Conservation (phyloP, 2,888 invertebrate genomes). For the Eristalis intricaria region DNA sequence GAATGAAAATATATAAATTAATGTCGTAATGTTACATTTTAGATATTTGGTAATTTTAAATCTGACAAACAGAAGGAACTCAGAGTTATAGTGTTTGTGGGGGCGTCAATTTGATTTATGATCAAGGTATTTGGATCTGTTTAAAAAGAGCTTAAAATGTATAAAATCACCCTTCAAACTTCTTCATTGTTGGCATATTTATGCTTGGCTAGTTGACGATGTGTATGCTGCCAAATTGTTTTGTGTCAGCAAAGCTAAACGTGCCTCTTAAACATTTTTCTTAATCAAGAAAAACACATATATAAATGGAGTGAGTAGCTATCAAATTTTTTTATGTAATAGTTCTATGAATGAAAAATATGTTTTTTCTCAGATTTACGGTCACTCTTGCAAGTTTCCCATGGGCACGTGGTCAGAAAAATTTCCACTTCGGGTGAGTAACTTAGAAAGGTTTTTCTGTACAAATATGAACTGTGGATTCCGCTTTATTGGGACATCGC, state of each 20-base stretch:
- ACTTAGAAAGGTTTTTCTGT: too few species aligned
- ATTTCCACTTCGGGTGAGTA: too few species aligned
- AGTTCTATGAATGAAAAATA: neutral
- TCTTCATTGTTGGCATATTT: neutral
- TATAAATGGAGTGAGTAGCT: neutral
- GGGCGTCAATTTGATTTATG: constrained; percentile 15
- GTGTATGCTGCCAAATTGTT: neutral
- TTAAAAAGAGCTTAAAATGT: neutral
- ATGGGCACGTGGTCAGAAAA: too few species aligned
- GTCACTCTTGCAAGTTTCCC: too few species aligned
- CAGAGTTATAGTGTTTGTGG: neutral
- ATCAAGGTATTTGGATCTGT: neutral
- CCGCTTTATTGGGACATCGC: too few species aligned
- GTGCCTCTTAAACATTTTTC: neutral
- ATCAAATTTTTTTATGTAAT: neutral
- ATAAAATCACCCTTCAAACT: neutral
- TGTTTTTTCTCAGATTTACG: too few species aligned
- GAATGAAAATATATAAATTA: constrained; percentile 15
- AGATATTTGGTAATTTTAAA: constrained; percentile 21
- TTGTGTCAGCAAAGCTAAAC: neutral
- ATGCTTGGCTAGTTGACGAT: neutral
- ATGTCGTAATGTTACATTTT: constrained; percentile 1
- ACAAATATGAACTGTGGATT: too few species aligned
- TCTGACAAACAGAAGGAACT: neutral
- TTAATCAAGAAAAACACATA: neutral